Percentiles rank a stretch among this genome's conserved stretches.
These are phyloP conservation scores for Tautogolabrus adspersus DNA, from an alignment of 2,113 vertebrate genomes.

Conservation along the genomic window DNA sequence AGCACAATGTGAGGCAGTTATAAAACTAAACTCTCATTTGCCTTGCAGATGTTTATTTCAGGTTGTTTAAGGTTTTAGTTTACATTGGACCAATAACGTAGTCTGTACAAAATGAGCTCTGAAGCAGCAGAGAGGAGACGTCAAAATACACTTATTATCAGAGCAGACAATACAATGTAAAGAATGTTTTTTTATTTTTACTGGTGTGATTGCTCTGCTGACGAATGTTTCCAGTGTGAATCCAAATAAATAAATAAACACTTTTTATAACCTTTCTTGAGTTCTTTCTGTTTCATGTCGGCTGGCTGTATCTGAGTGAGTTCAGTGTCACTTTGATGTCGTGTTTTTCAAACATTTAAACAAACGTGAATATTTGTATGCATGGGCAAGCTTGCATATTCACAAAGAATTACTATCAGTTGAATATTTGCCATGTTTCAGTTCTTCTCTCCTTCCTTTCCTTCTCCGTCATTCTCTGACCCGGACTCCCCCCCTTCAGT, in stretches of 20 bases:
- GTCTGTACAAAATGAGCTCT: not conserved
- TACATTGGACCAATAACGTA: not conserved
- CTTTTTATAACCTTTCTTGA: conserved; percentile 6
- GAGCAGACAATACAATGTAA: conserved; percentile 31
- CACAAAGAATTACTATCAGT: conserved; percentile 1
- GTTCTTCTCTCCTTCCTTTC: conserved; percentile 48
- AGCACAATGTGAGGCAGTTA: not conserved
- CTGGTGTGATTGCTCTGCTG: not conserved
- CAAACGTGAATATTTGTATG: not conserved
- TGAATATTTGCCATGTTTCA: conserved; percentile 24
- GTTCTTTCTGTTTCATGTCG: not conserved
- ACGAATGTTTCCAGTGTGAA: not conserved
- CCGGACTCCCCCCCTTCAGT: conserved; percentile 58
- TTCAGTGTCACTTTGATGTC: not conserved
- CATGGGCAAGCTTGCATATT: conserved; percentile 18
- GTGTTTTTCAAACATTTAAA: not conserved
- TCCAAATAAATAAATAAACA: not conserved
- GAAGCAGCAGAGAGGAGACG: not conserved
- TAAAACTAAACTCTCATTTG: not conserved
- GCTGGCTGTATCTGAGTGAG: not conserved
- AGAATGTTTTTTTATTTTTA: not conserved
- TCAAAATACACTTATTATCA: not conserved
- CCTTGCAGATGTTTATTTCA: conserved; percentile 25
- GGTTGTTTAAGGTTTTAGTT: not conserved
- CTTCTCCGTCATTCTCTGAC: conserved; percentile 54